Evolutionary conservation across 2,113 vertebrate genomes (phyloP).

Genomic region (Protobothrops mucrosquamatus): DNA sequence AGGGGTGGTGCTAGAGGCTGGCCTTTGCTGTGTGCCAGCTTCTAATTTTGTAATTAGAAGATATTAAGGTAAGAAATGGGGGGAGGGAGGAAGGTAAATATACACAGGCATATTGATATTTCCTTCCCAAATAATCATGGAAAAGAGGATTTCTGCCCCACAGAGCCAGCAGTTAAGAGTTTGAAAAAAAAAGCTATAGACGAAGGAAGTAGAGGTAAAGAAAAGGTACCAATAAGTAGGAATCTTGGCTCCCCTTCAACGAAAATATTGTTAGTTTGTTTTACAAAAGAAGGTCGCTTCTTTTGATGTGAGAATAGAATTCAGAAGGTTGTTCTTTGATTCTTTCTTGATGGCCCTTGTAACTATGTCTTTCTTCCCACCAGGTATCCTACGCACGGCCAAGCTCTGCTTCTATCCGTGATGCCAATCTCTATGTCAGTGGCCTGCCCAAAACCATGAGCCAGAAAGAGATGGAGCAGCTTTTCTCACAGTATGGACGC

Average conservation of each 20-base stretch:
- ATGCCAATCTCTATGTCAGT: slow-evolving; percentile 93
- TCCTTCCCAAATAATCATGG: neutral
- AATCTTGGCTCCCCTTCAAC: neutral
- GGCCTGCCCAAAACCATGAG: slow-evolving; percentile 95
- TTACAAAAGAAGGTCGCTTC: neutral
- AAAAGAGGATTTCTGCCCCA: neutral
- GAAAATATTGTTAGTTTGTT: neutral
- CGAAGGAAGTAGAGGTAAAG: neutral
- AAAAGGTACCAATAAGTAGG: neutral
- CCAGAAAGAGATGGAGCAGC: slow-evolving; percentile 96
- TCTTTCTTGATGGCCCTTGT: neutral
- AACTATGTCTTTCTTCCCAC: neutral
- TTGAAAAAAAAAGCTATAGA: neutral
- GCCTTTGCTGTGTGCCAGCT: neutral
- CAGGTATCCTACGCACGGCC: slow-evolving; percentile 93
- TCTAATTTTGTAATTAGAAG: neutral
- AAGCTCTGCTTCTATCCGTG: slow-evolving; percentile 92
- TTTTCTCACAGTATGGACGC: slow-evolving; percentile 94
- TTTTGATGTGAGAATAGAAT: neutral
- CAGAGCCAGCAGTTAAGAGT: neutral
- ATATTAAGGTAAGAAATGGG: neutral
- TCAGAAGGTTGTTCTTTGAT: neutral
- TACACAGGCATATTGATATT: neutral
- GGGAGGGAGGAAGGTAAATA: neutral
- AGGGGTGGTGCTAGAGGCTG: neutral